Evolutionary conservation across 2,888 invertebrate genomes (phyloP).

Genomic region (Leptinotarsa tumamoca): DNA sequence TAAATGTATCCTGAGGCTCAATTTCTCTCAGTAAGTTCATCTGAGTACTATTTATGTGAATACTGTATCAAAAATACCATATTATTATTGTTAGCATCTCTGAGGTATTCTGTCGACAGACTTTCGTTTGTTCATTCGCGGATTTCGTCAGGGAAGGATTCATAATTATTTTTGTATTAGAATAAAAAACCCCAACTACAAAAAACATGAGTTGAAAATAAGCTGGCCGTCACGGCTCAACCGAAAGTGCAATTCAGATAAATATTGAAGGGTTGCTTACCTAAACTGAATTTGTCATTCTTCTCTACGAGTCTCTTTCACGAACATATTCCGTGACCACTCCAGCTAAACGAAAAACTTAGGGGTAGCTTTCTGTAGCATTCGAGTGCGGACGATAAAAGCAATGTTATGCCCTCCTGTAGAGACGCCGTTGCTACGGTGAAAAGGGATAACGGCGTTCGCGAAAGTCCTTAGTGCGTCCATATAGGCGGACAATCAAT

Average conservation of each 20-base stretch:
- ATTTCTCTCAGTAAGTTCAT: too few species aligned
- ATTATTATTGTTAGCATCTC: too few species aligned
- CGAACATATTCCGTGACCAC: constrained; percentile 44
- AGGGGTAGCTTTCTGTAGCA: constrained; percentile 45
- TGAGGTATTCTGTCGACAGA: too few species aligned
- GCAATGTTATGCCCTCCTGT: constrained; percentile 49
- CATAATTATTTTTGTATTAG: not conserved
- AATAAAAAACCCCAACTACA: not conserved
- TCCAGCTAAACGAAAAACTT: constrained; percentile 42
- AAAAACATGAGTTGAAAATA: not conserved
- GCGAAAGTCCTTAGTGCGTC: constrained; percentile 11
- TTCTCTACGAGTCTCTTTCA: constrained; percentile 29
- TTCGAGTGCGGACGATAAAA: constrained; percentile 49
- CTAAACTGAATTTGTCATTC: not conserved
- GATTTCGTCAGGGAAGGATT: too few species aligned
- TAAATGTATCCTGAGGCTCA: too few species aligned
- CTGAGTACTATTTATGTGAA: too few species aligned
- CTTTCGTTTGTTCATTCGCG: too few species aligned
- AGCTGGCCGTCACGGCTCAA: not conserved
- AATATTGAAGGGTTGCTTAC: not conserved
- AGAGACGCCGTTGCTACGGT: constrained; percentile 43
- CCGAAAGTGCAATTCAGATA: not conserved
- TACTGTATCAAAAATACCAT: too few species aligned
- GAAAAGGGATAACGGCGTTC: constrained; percentile 43
- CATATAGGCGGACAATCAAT: not conserved